phyloP scores from a whole-genome alignment of 2,888 invertebrate genomes.

The Drosophila greeni region DNA sequence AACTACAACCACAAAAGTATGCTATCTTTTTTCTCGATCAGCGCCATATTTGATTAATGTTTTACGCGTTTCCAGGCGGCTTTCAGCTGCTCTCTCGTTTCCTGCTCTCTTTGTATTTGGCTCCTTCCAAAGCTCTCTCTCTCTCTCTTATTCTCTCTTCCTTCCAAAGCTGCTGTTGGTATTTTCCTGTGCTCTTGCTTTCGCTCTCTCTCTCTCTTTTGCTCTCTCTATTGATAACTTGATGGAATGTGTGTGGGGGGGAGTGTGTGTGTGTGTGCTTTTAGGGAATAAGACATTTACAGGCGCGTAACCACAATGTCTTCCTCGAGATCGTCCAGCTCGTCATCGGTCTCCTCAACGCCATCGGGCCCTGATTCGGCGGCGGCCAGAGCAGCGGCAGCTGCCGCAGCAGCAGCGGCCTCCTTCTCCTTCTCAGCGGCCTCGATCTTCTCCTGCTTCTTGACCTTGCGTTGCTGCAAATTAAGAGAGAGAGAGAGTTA shows the following conservation, averaged over 20 bases:
- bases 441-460: slow-evolving; percentile 83
- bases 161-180: background rate
- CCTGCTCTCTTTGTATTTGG: background rate
- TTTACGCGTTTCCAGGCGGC: background rate
- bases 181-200: slow-evolving; percentile 2
- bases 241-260: slow-evolving; percentile 19
- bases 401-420: slow-evolving; percentile 80
- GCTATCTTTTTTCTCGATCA: slow-evolving; percentile 35
- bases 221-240: slow-evolving; percentile 22
- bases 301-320: slow-evolving; percentile 92
- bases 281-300: slow-evolving; percentile 77
- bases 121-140: background rate
- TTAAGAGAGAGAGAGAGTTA: background rate
- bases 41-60: slow-evolving; percentile 4
- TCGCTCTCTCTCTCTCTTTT: background rate
- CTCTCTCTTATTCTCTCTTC: background rate
- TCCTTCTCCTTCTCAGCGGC: slow-evolving; percentile 83
- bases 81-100: background rate
- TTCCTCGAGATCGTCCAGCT: slow-evolving; percentile 92
- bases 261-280: slow-evolving; percentile 1
- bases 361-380: slow-evolving; percentile 66
- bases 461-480: slow-evolving; percentile 83
- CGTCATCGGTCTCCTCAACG: slow-evolving; percentile 90
- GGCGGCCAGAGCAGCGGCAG: slow-evolving; percentile 81
- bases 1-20: slow-evolving; percentile 50